phyloP scores from a whole-genome alignment of 2,113 vertebrate genomes.

The Panurus biarmicus region DNA sequence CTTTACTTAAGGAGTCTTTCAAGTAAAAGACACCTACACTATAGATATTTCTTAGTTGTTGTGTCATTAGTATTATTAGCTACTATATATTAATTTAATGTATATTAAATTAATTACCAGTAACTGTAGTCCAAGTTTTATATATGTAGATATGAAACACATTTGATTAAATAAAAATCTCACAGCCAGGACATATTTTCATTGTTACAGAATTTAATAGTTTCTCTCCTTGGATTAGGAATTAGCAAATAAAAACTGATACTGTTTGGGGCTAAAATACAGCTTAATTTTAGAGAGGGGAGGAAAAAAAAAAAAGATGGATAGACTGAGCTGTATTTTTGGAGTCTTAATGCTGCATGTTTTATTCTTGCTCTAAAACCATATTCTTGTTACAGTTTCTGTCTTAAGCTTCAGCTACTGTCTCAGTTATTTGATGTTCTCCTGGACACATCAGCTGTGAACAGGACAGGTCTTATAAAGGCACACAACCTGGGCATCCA shows the following conservation, averaged over 20 bases:
- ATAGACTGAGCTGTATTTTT: not conserved
- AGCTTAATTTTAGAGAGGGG: not conserved
- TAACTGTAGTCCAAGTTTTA: not conserved
- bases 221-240: not conserved
- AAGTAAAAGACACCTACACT: not conserved
- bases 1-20: constrained; percentile 14
- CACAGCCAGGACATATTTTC: not conserved
- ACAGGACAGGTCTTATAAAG: not conserved
- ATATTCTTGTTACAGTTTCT: not conserved
- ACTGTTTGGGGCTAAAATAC: not conserved
- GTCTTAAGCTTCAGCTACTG: not conserved
- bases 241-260: constrained; percentile 12
- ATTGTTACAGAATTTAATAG: not conserved
- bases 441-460: not conserved
- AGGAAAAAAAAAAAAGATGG: not conserved
- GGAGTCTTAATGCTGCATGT: not conserved
- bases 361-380: not conserved
- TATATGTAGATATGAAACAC: not conserved
- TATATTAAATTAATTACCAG: not conserved
- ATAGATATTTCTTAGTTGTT: not conserved
- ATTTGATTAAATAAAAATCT: not conserved
- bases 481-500: not conserved
- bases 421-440: not conserved
- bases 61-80: constrained; percentile 12
- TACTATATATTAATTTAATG: not conserved